phyloP scores from a whole-genome alignment of 53 echinoderm and acorn worm species.

The Apostichopus leukothele region DNA sequence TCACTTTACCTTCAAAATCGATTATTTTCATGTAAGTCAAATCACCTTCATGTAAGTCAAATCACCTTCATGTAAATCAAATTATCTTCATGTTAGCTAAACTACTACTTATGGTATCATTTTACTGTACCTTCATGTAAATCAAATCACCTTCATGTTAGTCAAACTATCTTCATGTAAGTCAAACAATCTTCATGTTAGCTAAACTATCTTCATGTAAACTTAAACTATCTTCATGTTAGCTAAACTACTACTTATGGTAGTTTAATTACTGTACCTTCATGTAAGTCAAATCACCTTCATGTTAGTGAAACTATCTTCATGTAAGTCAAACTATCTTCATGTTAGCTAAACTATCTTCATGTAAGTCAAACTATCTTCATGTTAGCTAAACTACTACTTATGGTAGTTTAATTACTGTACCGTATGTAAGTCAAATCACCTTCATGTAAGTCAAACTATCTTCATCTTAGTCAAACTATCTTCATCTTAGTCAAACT shows the following conservation, averaged over 20 bases:
- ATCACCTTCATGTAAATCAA: slow-evolving; percentile 8
- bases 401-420: too few relatives aligned
- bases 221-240: slow-evolving; percentile 64
- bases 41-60: slow-evolving; percentile 76
- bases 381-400: too few relatives aligned
- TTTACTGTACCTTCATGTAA: slow-evolving; percentile 75
- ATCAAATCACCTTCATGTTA: slow-evolving; percentile 57
- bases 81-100: too few relatives aligned
- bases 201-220: too few relatives aligned
- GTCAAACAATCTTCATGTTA: slow-evolving; percentile 74
- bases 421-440: slow-evolving; percentile 97
- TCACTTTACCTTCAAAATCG: too few relatives aligned
- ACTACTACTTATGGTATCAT: too few relatives aligned
- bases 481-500: slow-evolving; percentile 97
- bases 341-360: slow-evolving; percentile 83
- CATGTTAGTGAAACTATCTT: too few relatives aligned
- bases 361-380: too few relatives aligned
- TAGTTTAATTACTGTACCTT: slow-evolving; percentile 95
- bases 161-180: too few relatives aligned
- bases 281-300: slow-evolving; percentile 79
- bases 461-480: neutral
- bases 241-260: slow-evolving; percentile 94
- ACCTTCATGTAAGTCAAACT: neutral
- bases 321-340: slow-evolving; percentile 55
- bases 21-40: too few relatives aligned